Conservation (phyloP, 2,113 vertebrate genomes). For the Apistogramma diplotaenia region DNA sequence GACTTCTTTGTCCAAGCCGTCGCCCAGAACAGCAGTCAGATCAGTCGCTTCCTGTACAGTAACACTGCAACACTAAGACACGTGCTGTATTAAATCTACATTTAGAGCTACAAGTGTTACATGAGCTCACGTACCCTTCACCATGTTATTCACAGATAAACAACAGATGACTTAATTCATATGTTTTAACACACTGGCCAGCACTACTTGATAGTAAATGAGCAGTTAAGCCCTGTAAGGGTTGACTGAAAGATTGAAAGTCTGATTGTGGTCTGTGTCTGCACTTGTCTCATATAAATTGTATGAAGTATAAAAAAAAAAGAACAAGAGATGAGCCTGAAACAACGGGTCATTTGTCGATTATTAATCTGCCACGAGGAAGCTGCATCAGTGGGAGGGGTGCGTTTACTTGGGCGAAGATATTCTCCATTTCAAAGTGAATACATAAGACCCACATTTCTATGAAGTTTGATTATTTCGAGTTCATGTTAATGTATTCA, state of each 20-base stretch:
- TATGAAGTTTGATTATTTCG: background rate
- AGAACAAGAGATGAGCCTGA: background rate
- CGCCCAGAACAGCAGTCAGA: background rate
- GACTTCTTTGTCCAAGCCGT: background rate
- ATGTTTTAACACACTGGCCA: background rate
- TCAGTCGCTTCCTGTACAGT: background rate
- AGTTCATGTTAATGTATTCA: background rate
- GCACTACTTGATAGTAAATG: background rate
- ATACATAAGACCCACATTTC: background rate
- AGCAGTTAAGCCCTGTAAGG: background rate
- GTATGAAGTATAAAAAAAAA: background rate
- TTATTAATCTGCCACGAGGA: background rate
- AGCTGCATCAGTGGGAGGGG: background rate
- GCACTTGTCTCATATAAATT: background rate
- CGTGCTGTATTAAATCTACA: too few relatives aligned
- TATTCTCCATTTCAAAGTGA: background rate
- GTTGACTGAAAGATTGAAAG: background rate
- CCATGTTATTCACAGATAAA: background rate
- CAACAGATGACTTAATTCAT: background rate
- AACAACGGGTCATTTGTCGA: background rate
- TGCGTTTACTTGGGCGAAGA: background rate
- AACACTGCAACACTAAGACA: background rate
- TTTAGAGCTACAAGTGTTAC: too few relatives aligned
- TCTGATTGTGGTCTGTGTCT: background rate
- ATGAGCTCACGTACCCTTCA: too few relatives aligned